A percentile compares a stretch with the other conserved stretches of the same genome.
Evolutionary conservation across 2,113 vertebrate species (phyloP).

Genomic region (Vulpes vulpes): DNA sequence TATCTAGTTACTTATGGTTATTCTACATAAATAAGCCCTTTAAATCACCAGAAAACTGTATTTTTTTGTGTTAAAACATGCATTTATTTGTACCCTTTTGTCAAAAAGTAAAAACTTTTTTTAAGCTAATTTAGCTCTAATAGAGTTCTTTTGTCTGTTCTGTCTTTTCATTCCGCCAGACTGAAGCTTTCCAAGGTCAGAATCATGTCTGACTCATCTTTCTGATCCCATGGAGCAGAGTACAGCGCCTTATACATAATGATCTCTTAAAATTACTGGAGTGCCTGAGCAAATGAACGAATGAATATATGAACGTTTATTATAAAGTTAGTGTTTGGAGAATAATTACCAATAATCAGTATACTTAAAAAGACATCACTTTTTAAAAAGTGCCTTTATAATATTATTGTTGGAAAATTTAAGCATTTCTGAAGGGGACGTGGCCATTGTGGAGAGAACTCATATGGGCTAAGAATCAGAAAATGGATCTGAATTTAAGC

Average conservation of each 20-base stretch:
- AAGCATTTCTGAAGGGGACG: neutral
- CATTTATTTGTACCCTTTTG: neutral
- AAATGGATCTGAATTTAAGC: constrained; percentile 23
- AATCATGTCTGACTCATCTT: neutral
- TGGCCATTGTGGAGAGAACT: neutral
- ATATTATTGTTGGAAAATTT: neutral
- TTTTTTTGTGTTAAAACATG: constrained; percentile 46
- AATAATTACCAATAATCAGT: neutral
- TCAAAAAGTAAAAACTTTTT: constrained; percentile 13
- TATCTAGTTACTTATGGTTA: neutral
- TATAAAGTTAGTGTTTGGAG: neutral
- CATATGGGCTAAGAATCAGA: neutral
- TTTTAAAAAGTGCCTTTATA: neutral
- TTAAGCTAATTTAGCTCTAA: neutral
- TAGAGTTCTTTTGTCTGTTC: neutral
- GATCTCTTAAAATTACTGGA: neutral
- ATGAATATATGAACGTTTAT: neutral
- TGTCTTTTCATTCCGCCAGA: neutral
- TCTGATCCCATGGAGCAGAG: neutral
- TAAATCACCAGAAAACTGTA: neutral
- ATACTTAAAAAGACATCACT: neutral
- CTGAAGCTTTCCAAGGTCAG: neutral
- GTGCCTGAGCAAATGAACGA: neutral
- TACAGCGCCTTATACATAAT: neutral
- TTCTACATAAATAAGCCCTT: neutral